Evolutionary conservation across 2,113 vertebrate genomes (phyloP).

Genomic region (Callospermophilus lateralis): DNA sequence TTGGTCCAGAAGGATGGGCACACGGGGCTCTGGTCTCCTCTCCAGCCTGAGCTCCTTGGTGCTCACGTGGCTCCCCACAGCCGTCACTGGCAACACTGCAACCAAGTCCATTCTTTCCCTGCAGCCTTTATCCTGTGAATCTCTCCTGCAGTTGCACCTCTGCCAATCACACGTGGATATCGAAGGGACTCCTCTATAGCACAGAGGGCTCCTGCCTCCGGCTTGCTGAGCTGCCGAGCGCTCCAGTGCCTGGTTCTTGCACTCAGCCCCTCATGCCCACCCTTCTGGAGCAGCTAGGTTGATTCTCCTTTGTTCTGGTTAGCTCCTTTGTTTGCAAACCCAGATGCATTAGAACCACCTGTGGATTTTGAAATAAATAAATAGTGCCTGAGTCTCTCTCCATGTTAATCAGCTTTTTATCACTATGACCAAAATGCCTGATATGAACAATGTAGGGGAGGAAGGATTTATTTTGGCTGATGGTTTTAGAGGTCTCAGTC

Average conservation of each 20-base stretch:
- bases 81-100: neutral
- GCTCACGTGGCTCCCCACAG: neutral
- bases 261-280: neutral
- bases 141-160: neutral
- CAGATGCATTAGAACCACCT: neutral
- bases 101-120: too few relatives aligned
- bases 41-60: rapidly evolving
- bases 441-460: too few relatives aligned
- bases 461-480: too few relatives aligned
- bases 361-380: neutral
- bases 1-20: rapidly evolving
- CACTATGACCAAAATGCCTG: too few relatives aligned
- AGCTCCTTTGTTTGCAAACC: neutral
- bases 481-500: too few relatives aligned
- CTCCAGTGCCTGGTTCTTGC: neutral
- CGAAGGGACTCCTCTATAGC: neutral
- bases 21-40: neutral
- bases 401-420: too few relatives aligned
- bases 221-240: neutral
- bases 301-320: neutral
- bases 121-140: neutral
- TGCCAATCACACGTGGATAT: neutral
- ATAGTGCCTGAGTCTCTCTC: neutral
- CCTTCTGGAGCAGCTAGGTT: neutral
- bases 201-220: neutral